Conservation (phyloP, 2,888 invertebrate species). For the Limnephilus rhombicus region DNA sequence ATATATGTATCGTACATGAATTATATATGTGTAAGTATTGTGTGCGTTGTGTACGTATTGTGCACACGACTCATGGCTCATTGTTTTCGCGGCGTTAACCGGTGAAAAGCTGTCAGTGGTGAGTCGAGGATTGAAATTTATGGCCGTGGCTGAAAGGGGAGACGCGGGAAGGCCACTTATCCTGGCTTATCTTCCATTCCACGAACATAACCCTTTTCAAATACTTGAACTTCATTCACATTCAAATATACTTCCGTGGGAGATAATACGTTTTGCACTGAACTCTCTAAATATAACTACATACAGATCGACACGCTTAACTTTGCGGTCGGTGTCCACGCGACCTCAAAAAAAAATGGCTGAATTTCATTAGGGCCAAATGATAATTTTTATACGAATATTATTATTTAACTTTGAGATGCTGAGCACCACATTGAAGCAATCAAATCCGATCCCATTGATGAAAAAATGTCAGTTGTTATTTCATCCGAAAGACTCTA, state of each 20-base stretch:
- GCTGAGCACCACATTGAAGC: too few relatives aligned
- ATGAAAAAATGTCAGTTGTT: too few relatives aligned
- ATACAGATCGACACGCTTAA: not conserved
- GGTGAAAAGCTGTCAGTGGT: not conserved
- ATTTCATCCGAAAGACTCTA: too few relatives aligned
- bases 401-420: too few relatives aligned
- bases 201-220: conserved; percentile 1
- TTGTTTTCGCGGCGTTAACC: not conserved
- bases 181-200: not conserved
- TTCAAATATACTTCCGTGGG: not conserved
- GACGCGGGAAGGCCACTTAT: not conserved
- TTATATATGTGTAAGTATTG: not conserved
- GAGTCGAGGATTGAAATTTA: not conserved
- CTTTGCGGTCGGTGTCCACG: not conserved
- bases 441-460: too few relatives aligned
- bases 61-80: not conserved
- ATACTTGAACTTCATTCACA: not conserved
- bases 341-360: not conserved
- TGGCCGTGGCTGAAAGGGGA: not conserved
- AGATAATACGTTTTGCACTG: conserved; percentile 45
- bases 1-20: too few relatives aligned
- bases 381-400: too few relatives aligned
- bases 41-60: not conserved
- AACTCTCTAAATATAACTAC: not conserved
- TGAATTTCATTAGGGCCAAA: too few relatives aligned